A percentile compares a stretch with the other conserved stretches of the same genome.
These are phyloP conservation scores for Rousettus madagascariensis DNA, from an alignment of 2,797 vertebrate species.

Conservation along the genomic window DNA sequence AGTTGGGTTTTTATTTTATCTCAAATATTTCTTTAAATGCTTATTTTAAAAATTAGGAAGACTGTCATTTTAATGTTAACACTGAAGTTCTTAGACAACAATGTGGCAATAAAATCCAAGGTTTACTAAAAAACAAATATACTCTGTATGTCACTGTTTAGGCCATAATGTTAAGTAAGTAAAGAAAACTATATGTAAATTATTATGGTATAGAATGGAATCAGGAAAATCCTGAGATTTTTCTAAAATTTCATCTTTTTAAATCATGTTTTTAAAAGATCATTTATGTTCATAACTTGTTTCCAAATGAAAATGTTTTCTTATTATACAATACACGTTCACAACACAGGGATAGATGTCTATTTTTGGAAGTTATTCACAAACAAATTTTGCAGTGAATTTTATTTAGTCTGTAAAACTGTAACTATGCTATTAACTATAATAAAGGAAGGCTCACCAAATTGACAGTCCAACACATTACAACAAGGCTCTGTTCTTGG, in stretches of 20 bases:
- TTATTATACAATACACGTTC: background rate
- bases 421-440: background rate
- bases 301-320: conserved; percentile 11
- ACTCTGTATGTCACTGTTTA: background rate
- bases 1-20: conserved; percentile 78
- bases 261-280: background rate
- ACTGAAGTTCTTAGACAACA: background rate
- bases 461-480: background rate
- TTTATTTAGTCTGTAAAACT: conserved; percentile 27
- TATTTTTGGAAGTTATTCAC: background rate
- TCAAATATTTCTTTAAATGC: conserved; percentile 76
- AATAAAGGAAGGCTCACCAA: background rate
- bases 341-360: background rate
- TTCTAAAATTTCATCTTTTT: conserved; percentile 28
- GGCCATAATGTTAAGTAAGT: background rate
- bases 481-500: background rate
- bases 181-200: background rate
- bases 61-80: conserved; percentile 38
- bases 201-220: background rate
- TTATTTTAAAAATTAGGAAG: conserved; percentile 45
- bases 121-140: conserved; percentile 3
- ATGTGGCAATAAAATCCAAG: conserved; percentile 26
- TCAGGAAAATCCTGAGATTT: background rate
- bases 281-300: background rate
- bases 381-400: background rate